Conservation (phyloP, 2,797 vertebrate species). For the Tauraco hartlaubi region DNA sequence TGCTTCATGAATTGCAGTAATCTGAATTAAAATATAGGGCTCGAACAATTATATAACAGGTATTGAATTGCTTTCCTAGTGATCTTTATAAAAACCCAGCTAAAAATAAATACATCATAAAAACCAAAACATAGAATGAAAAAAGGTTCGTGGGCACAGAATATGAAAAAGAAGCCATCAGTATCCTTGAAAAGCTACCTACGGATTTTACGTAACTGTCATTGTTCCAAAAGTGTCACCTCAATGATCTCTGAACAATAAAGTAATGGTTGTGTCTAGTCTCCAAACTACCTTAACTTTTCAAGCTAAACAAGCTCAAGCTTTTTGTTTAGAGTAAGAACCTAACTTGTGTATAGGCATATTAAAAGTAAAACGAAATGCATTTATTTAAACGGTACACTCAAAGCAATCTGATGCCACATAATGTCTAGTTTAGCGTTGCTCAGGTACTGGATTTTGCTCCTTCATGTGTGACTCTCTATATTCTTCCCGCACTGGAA, state of each 20-base stretch:
- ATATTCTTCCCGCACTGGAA: neutral
- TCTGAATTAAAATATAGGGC: neutral
- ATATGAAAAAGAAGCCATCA: neutral
- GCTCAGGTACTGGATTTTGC: neutral
- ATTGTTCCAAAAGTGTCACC: neutral
- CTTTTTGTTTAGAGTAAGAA: neutral
- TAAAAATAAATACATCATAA: conserved; percentile 19
- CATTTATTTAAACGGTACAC: neutral
- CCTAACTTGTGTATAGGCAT: neutral
- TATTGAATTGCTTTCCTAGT: neutral
- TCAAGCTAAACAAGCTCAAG: neutral
- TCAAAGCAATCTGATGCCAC: neutral
- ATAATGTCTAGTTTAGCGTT: neutral
- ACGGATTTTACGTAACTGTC: neutral
- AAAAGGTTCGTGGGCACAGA: neutral
- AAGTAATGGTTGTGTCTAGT: neutral
- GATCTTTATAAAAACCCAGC: neutral
- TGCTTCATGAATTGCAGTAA: neutral
- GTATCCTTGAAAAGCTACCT: neutral
- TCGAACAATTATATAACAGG: neutral
- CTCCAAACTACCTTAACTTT: neutral
- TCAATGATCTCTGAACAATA: neutral
- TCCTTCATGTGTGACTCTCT: neutral
- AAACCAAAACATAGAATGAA: neutral
- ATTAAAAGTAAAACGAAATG: neutral